Evolutionary conservation across 2,797 vertebrate species (phyloP).

Genomic region (Acanthopagrus latus): DNA sequence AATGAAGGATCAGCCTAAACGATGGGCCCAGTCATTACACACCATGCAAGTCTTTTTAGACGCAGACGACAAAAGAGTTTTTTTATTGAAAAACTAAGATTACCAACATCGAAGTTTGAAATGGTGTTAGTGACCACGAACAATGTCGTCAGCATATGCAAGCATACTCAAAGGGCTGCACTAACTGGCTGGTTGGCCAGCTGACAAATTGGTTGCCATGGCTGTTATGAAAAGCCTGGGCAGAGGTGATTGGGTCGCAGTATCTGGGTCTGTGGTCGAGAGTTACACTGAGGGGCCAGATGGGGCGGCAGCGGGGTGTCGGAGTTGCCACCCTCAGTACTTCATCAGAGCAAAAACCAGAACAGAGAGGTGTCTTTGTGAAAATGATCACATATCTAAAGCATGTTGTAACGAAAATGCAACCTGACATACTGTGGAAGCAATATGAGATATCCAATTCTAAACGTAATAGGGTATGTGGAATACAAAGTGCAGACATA

Average conservation of each 20-base stretch:
- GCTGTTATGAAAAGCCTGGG: constrained; percentile 68
- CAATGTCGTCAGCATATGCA: constrained; percentile 44
- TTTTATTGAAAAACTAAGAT: neutral
- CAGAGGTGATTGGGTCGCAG: constrained; percentile 73
- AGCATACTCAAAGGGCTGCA: constrained; percentile 29
- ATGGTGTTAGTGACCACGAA: constrained; percentile 20
- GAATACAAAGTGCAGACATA: neutral
- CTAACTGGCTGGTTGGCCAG: constrained; percentile 58
- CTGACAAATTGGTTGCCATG: constrained; percentile 73
- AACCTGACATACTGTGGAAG: neutral
- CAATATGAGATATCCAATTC: neutral
- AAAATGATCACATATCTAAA: constrained; percentile 24
- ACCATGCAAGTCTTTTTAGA: neutral
- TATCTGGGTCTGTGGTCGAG: constrained; percentile 58
- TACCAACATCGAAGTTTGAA: neutral
- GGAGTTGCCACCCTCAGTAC: constrained; percentile 37
- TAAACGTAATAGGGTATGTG: neutral
- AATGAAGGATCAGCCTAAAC: constrained; percentile 18
- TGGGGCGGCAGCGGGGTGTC: constrained; percentile 69
- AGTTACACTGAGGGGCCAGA: constrained; percentile 73
- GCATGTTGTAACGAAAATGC: neutral
- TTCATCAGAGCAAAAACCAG: constrained; percentile 52
- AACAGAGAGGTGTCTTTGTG: constrained; percentile 29
- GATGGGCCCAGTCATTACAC: neutral
- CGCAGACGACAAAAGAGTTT: neutral